These are phyloP conservation scores for Antedon mediterranea DNA, from an alignment of 53 echinoderm and acorn worm species.

Conservation along the genomic window DNA sequence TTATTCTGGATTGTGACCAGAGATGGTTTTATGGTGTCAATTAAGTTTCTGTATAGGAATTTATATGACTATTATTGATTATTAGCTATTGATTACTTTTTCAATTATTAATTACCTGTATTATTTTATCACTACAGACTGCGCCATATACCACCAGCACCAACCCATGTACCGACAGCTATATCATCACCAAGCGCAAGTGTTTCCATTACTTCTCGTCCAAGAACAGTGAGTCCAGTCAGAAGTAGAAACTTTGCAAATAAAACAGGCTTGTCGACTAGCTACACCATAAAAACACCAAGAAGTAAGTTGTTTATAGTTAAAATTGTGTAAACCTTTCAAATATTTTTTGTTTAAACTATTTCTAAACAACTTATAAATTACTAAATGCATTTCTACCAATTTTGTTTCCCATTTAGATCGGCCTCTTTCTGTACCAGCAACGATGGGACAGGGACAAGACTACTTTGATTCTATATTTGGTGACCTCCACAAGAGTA, in stretches of 20 bases:
- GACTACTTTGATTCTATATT: slow-evolving; percentile 99
- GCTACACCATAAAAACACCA: slow-evolving; percentile 19
- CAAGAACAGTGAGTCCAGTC: not conserved
- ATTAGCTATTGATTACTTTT: too few relatives aligned
- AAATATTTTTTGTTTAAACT: too few relatives aligned
- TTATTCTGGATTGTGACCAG: too few relatives aligned
- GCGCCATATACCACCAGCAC: not conserved
- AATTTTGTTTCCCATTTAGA: not conserved
- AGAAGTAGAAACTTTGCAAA: slow-evolving; percentile 5
- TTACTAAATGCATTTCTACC: too few relatives aligned
- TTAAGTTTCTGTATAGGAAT: too few relatives aligned
- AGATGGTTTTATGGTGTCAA: too few relatives aligned
- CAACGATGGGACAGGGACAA: slow-evolving; percentile 92
- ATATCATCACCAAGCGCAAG: not conserved
- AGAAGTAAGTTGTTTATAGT: slow-evolving; percentile 13
- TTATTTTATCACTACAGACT: not conserved
- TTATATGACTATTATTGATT: too few relatives aligned
- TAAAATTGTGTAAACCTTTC: too few relatives aligned
- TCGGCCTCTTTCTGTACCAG: slow-evolving; percentile 73
- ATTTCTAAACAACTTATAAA: too few relatives aligned
- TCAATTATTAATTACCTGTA: too few relatives aligned
- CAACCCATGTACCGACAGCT: not conserved
- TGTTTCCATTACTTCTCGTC: not conserved
- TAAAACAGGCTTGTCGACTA: slow-evolving; percentile 29
- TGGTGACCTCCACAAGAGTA: slow-evolving; percentile 62